A percentile compares a stretch with the other conserved stretches of the same genome.
These are phyloP conservation scores for Dermatemys mawii DNA, from an alignment of 2,113 vertebrate species.

Conservation along the genomic window DNA sequence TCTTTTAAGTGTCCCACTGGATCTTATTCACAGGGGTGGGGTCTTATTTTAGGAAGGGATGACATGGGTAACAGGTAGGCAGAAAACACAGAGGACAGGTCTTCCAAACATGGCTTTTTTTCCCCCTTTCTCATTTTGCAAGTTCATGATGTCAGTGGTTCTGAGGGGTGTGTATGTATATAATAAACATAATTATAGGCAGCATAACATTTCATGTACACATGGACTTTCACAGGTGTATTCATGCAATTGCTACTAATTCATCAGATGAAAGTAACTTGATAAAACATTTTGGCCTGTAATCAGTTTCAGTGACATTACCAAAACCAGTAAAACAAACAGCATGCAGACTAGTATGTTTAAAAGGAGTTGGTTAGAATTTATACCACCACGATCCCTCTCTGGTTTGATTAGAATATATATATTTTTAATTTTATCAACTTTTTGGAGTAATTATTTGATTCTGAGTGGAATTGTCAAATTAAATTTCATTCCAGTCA, in stretches of 20 bases:
- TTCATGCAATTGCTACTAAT: neutral
- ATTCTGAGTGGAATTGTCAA: neutral
- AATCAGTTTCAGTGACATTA: neutral
- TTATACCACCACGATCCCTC: neutral
- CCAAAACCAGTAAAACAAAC: neutral
- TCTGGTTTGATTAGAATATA: neutral
- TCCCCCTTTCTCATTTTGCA: neutral
- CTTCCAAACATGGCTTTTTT: neutral
- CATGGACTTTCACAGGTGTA: neutral
- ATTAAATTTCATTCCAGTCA: neutral
- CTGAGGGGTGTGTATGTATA: neutral
- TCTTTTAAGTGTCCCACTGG: constrained; percentile 40
- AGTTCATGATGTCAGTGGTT: constrained; percentile 26
- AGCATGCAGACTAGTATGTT: neutral
- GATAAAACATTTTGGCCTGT: constrained; percentile 46
- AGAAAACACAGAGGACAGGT: constrained; percentile 29
- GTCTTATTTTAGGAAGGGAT: constrained; percentile 19
- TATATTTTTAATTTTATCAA: neutral
- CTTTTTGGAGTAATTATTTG: neutral
- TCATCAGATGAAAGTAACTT: constrained; percentile 49
- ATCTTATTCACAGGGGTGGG: constrained; percentile 64
- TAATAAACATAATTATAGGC: constrained; percentile 38
- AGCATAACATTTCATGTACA: neutral
- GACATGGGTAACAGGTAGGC: constrained; percentile 20
- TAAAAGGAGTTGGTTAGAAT: neutral